Evolutionary conservation across 1,140 invertebrate genomes (phyloP).

Genomic region (Drosophila suzukii): DNA sequence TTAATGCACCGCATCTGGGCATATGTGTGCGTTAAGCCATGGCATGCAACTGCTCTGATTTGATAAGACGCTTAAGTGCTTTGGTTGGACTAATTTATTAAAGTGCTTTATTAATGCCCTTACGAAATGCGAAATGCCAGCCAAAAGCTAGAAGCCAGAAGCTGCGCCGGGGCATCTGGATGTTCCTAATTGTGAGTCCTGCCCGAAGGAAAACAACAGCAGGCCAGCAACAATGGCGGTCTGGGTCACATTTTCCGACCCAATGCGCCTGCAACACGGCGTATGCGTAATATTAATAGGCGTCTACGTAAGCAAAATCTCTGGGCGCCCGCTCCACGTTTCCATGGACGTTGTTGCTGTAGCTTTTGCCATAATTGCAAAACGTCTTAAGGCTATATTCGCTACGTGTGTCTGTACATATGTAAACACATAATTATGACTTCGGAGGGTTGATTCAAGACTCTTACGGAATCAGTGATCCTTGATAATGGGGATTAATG

Average conservation of each 20-base stretch:
- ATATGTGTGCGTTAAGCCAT: slow-evolving; percentile 33
- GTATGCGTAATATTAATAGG: slow-evolving; percentile 75
- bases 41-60: slow-evolving; percentile 48
- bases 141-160: slow-evolving; percentile 3
- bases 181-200: slow-evolving; percentile 43
- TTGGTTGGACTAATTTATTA: slow-evolving; percentile 69
- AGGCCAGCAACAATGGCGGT: slow-evolving; percentile 29
- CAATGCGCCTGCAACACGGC: slow-evolving; percentile 55
- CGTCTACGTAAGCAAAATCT: slow-evolving; percentile 64
- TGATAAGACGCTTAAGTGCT: slow-evolving; percentile 60
- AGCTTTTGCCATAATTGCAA: slow-evolving; percentile 62
- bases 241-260: slow-evolving; percentile 61
- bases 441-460: slow-evolving; percentile 3
- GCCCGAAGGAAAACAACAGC: slow-evolving; percentile 35
- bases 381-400: slow-evolving; percentile 50
- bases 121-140: slow-evolving; percentile 34
- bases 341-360: slow-evolving; percentile 22
- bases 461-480: slow-evolving; percentile 12
- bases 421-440: slow-evolving; percentile 25
- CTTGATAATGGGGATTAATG: slow-evolving; percentile 1
- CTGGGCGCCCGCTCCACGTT: slow-evolving; percentile 12
- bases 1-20: slow-evolving; percentile 21
- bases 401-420: slow-evolving; percentile 14
- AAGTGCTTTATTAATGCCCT: slow-evolving; percentile 69
- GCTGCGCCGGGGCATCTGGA: slow-evolving; percentile 27